phyloP scores from a whole-genome alignment of 2,888 invertebrate genomes.

The Clivina fossor region DNA sequence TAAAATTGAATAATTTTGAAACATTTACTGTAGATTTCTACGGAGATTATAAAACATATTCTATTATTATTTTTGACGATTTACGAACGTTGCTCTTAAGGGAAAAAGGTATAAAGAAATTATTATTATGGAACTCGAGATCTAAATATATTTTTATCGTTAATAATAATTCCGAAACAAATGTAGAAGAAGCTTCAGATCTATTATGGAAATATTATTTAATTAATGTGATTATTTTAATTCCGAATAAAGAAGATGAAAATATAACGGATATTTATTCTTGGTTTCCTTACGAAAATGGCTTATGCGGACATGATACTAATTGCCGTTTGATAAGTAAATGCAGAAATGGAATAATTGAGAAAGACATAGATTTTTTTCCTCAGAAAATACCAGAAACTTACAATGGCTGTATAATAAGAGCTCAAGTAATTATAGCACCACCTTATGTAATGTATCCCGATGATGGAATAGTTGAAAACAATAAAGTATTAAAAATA shows the following conservation, averaged over 20 bases:
- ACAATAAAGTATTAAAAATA: slow-evolving; percentile 31
- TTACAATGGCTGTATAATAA: slow-evolving; percentile 46
- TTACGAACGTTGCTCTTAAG: too few relatives aligned
- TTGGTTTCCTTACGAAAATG: slow-evolving; percentile 44
- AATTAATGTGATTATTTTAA: slow-evolving; percentile 22
- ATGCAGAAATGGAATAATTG: slow-evolving; percentile 38
- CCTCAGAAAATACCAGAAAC: slow-evolving; percentile 44
- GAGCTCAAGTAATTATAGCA: slow-evolving; percentile 45
- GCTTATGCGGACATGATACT: slow-evolving; percentile 41
- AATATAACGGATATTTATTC: slow-evolving; percentile 41
- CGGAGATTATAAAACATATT: slow-evolving; percentile 9
- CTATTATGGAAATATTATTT: slow-evolving; percentile 27
- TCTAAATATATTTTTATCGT: slow-evolving; percentile 20
- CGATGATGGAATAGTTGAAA: slow-evolving; percentile 30
- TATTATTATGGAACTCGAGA: slow-evolving; percentile 24
- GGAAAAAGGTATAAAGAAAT: slow-evolving; percentile 12
- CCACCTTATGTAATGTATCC: slow-evolving; percentile 47
- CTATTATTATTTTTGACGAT: too few relatives aligned
- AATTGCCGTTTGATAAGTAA: slow-evolving; percentile 22
- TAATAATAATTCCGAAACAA: slow-evolving; percentile 7
- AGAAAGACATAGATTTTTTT: slow-evolving; percentile 38
- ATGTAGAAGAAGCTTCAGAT: slow-evolving; percentile 6
- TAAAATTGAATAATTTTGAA: slow-evolving; percentile 15
- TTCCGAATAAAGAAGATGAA: slow-evolving; percentile 7
- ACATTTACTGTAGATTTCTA: slow-evolving; percentile 22